Conservation (phyloP, 2,113 vertebrate species). For the Pseudonaja textilis region DNA sequence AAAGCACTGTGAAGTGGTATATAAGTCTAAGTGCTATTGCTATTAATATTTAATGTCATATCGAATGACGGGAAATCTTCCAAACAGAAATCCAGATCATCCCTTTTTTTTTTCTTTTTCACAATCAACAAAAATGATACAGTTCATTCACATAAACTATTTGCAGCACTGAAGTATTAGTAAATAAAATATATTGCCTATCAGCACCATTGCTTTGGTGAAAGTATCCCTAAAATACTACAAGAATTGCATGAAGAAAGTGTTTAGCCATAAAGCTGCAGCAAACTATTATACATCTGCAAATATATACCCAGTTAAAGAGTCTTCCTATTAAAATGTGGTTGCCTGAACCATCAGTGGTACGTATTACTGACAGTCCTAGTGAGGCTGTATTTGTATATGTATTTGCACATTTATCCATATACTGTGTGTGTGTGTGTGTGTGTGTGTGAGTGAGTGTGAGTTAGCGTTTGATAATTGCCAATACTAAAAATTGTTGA, state of each 20-base stretch:
- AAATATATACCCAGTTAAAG: neutral
- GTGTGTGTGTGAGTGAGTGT: too few species aligned
- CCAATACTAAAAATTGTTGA: neutral
- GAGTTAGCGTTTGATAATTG: neutral
- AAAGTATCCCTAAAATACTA: neutral
- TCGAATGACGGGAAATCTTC: neutral
- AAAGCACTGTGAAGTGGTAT: neutral
- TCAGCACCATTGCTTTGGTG: neutral
- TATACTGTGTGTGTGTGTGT: neutral
- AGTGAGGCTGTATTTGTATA: rapidly evolving
- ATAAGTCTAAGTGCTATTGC: neutral
- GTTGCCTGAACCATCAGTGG: neutral
- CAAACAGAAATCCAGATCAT: neutral
- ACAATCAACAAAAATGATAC: neutral
- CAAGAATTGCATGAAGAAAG: neutral
- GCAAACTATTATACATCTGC: neutral
- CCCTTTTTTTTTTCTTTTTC: neutral
- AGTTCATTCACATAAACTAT: neutral
- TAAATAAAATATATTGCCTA: neutral
- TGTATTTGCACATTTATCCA: rapidly evolving
- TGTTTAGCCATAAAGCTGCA: neutral
- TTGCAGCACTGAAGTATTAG: neutral
- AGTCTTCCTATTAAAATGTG: neutral
- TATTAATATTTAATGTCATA: neutral
- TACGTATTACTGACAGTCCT: neutral